These are phyloP conservation scores for Nymphalis c-album DNA, from an alignment of 2,888 invertebrate species.

Conservation along the genomic window DNA sequence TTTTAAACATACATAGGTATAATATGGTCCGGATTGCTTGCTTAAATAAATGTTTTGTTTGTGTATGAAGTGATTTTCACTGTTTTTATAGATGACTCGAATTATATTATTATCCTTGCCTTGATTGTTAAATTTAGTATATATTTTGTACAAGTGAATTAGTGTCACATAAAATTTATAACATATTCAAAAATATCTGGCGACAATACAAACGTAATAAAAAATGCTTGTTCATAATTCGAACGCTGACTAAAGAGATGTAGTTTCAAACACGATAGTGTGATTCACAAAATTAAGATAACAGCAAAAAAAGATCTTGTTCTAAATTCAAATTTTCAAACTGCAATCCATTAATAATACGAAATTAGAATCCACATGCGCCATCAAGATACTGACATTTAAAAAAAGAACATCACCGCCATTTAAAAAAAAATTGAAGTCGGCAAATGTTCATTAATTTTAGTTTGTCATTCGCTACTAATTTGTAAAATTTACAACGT, in stretches of 20 bases:
- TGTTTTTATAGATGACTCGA: too few species aligned
- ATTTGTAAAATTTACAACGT: conserved; percentile 76
- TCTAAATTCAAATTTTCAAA: conserved; percentile 55
- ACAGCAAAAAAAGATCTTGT: neutral
- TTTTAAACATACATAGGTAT: conserved; percentile 16
- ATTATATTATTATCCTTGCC: too few species aligned
- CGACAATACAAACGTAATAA: too few species aligned
- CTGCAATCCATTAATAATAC: neutral
- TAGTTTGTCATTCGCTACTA: conserved; percentile 77
- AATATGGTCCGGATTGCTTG: neutral
- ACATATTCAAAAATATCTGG: too few species aligned
- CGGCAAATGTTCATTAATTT: conserved; percentile 71
- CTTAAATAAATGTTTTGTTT: neutral
- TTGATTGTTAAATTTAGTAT: too few species aligned
- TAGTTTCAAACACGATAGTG: too few species aligned
- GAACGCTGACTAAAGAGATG: too few species aligned
- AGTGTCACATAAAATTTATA: too few species aligned
- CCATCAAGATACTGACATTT: neutral
- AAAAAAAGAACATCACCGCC: conserved; percentile 51
- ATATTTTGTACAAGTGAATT: too few species aligned
- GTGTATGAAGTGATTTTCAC: too few species aligned
- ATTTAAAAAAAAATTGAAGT: conserved; percentile 57
- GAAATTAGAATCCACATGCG: neutral
- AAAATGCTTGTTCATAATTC: too few species aligned
- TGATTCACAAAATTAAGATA: too few species aligned